Conservation (phyloP, 1,140 invertebrate species). For the Proales similis region DNA sequence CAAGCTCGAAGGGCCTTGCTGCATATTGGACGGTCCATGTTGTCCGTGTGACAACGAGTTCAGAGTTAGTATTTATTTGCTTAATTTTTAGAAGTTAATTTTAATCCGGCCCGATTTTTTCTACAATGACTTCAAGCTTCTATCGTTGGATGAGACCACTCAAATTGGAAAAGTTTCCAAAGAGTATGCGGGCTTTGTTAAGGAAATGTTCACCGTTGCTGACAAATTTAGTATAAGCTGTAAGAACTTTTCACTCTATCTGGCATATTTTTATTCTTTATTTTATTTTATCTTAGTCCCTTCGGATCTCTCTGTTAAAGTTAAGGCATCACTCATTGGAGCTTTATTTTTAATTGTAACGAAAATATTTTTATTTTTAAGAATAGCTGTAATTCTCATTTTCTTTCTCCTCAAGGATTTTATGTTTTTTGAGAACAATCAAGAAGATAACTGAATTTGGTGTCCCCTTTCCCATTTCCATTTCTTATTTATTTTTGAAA, state of each 20-base stretch:
- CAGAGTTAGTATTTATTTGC: background rate
- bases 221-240: constrained; percentile 8
- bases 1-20: constrained; percentile 30
- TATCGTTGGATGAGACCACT: constrained; percentile 12
- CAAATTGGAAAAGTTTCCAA: constrained; percentile 16
- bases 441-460: background rate
- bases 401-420: constrained; percentile 15
- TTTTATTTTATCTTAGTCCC: constrained; percentile 40
- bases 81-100: background rate
- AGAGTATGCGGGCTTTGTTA: constrained; percentile 34
- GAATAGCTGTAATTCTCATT: background rate
- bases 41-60: constrained; percentile 27
- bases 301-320: constrained; percentile 40
- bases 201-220: constrained; percentile 1
- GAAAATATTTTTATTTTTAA: background rate
- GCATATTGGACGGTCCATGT: constrained; percentile 23
- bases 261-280: too few species aligned
- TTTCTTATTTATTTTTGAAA: background rate
- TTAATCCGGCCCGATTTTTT: background rate
- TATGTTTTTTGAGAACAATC: constrained; percentile 34
- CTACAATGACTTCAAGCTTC: constrained; percentile 2
- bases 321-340: constrained; percentile 34
- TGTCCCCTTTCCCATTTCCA: background rate
- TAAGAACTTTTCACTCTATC: background rate
- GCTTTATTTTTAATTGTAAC: constrained; percentile 39